These are phyloP conservation scores for Manacus vitellinus DNA, from an alignment of 2,113 vertebrate genomes.

Conservation along the genomic window DNA sequence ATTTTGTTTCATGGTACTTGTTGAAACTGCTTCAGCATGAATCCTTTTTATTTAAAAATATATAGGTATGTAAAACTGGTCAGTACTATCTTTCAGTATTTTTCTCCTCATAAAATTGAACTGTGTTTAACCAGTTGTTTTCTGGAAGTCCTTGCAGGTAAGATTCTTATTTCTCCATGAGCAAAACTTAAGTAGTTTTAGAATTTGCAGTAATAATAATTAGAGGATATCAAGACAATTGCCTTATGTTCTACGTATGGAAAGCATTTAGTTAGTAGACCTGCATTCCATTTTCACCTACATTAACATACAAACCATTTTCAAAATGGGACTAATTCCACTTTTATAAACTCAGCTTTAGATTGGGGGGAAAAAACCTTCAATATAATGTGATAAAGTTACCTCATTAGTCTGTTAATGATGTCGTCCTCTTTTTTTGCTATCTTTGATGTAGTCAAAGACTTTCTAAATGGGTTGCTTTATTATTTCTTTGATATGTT, in stretches of 20 bases:
- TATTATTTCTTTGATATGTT: background rate
- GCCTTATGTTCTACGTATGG: background rate
- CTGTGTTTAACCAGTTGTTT: background rate
- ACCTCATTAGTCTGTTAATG: background rate
- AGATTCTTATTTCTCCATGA: background rate
- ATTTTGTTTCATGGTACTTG: slow-evolving; percentile 54
- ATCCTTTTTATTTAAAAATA: background rate
- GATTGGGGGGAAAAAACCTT: background rate
- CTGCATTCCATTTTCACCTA: background rate
- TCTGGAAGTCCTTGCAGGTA: background rate
- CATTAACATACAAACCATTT: background rate
- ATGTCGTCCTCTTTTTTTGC: background rate
- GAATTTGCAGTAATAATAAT: background rate
- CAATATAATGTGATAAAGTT: background rate
- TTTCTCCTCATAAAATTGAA: background rate
- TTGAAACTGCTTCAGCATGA: slow-evolving; percentile 24
- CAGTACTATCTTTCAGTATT: background rate
- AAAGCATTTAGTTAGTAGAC: background rate
- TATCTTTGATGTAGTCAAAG: background rate
- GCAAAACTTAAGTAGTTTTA: background rate
- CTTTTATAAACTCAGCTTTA: background rate
- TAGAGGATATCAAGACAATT: background rate
- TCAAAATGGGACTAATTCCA: background rate
- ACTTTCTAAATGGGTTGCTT: background rate
- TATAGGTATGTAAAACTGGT: background rate